Evolutionary conservation across 2,797 vertebrate species (phyloP).

Genomic region (Tadarida brasiliensis): DNA sequence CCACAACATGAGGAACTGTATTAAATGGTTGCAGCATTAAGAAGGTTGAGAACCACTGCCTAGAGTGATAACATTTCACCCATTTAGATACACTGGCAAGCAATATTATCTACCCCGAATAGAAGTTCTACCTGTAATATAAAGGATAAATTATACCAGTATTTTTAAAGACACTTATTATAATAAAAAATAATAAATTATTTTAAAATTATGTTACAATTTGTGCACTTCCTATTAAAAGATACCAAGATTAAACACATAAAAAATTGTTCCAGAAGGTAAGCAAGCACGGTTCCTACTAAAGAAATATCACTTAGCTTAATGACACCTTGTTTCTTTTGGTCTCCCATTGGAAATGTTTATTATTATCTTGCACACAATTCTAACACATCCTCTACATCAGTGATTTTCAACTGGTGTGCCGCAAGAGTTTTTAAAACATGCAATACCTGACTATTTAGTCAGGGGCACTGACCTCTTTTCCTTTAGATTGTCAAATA

Average conservation of each 20-base stretch:
- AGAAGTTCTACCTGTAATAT: not conserved
- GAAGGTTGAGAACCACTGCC: too few relatives aligned
- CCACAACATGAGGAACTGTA: too few relatives aligned
- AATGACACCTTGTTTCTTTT: not conserved
- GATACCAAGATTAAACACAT: too few relatives aligned
- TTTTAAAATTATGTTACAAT: too few relatives aligned
- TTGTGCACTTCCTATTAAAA: too few relatives aligned
- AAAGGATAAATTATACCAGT: too few relatives aligned
- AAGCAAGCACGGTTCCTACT: not conserved
- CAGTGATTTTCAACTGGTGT: not conserved
- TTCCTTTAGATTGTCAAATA: not conserved
- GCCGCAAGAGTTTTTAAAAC: not conserved
- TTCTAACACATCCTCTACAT: not conserved
- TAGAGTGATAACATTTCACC: not conserved
- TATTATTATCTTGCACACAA: slow-evolving; percentile 10
- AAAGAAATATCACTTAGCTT: not conserved
- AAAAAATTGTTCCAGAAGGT: not conserved
- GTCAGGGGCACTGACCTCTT: not conserved
- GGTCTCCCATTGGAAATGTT: not conserved
- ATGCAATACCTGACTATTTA: not conserved
- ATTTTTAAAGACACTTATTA: too few relatives aligned
- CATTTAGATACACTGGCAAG: not conserved
- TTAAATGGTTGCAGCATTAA: too few relatives aligned
- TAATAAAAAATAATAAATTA: too few relatives aligned
- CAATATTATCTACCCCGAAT: not conserved